Conservation (phyloP, 2,113 vertebrate species). For the Pampusana beccarii region DNA sequence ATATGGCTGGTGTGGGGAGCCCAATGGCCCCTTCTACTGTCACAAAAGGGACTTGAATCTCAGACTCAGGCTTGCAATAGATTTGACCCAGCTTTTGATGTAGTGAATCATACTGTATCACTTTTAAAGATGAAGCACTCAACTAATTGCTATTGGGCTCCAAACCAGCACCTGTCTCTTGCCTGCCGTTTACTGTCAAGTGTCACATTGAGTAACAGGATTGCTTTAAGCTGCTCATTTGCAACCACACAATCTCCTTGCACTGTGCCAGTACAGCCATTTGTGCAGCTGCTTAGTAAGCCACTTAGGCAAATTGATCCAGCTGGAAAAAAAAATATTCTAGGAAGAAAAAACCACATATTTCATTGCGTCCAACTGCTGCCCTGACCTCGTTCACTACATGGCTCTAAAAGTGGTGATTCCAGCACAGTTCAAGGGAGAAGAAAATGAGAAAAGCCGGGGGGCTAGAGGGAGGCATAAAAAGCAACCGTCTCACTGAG, state of each 20-base stretch:
- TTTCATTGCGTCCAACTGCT: background rate
- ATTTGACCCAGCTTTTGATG: background rate
- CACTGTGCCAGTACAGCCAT: background rate
- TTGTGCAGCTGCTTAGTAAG: conserved; percentile 4
- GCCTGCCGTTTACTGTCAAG: background rate
- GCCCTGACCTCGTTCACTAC: background rate
- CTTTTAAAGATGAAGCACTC: background rate
- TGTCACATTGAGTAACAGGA: background rate
- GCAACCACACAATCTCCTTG: background rate
- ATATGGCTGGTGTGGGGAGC: background rate
- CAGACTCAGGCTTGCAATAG: background rate
- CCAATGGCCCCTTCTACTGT: background rate
- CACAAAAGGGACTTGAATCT: background rate
- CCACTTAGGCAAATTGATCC: conserved; percentile 12
- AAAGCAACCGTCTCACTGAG: background rate
- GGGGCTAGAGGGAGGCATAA: background rate
- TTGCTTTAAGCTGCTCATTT: conserved; percentile 25
- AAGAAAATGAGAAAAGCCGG: background rate
- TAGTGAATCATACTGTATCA: background rate
- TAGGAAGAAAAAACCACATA: background rate
- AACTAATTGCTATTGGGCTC: background rate
- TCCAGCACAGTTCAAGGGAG: background rate
- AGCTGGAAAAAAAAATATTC: background rate
- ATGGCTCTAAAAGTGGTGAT: background rate
- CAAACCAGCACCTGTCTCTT: background rate